Conservation (phyloP, 37 sponge, comb jelly and placozoan genomes). For the Haliclona indistincta region DNA sequence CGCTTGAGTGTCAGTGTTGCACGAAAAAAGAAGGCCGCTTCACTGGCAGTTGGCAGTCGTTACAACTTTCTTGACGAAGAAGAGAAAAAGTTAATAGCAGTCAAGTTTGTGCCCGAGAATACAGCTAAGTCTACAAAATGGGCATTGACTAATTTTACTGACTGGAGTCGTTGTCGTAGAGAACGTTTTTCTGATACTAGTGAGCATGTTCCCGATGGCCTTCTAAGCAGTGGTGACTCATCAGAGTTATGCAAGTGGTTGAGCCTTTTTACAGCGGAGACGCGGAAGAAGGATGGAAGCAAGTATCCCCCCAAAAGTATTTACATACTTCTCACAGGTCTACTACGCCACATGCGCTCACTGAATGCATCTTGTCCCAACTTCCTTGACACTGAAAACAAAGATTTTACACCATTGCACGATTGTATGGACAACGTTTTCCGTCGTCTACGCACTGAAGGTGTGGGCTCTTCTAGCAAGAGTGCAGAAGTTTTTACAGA, state of each 20-base stretch:
- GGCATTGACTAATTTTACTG: slow-evolving; percentile 8
- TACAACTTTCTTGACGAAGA: too few species aligned
- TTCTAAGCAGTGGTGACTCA: too few species aligned
- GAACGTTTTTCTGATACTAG: neutral
- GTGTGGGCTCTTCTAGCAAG: slow-evolving; percentile 11
- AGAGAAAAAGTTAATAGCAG: too few species aligned
- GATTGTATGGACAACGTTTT: slow-evolving; percentile 12
- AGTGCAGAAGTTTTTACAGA: slow-evolving; percentile 6
- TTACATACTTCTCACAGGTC: neutral
- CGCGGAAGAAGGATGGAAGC: neutral
- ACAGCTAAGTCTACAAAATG: slow-evolving; percentile 15
- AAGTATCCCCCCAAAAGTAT: neutral
- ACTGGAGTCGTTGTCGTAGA: slow-evolving; percentile 4
- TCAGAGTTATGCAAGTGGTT: neutral
- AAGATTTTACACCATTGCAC: slow-evolving; percentile 11
- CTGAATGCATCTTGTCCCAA: neutral
- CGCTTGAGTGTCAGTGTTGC: too few species aligned
- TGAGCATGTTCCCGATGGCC: neutral
- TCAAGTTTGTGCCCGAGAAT: slow-evolving; percentile 31
- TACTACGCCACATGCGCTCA: slow-evolving; percentile 13
- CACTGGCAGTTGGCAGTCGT: too few species aligned
- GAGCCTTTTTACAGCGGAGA: slow-evolving; percentile 4
- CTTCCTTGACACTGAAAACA: slow-evolving; percentile 1
- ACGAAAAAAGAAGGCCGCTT: too few species aligned
- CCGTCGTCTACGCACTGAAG: slow-evolving; percentile 16